Conservation (phyloP, 2,888 invertebrate genomes). For the Serrognathus titanus region DNA sequence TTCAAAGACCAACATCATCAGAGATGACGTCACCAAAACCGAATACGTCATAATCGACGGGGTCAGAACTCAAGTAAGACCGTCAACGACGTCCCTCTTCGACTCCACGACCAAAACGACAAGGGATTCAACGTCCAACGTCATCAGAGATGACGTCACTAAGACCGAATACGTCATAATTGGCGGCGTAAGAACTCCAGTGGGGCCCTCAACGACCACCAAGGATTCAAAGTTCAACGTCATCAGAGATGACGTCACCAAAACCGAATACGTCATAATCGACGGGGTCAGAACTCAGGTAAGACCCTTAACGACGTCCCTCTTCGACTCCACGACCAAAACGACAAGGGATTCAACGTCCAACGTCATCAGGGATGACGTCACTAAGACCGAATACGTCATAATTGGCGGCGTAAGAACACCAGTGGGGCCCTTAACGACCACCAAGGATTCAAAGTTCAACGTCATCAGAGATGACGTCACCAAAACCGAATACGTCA, state of each 20-base stretch:
- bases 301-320: not conserved
- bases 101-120: not conserved
- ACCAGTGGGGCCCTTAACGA: not conserved
- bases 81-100: no score
- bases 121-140: not conserved
- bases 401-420: not conserved
- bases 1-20: not conserved
- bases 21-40: not conserved
- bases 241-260: no score
- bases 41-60: not conserved
- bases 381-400: not conserved
- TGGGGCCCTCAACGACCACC: no score
- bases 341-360: not conserved
- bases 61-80: no score
- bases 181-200: conserved; percentile 8
- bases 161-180: conserved; percentile 1
- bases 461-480: not conserved
- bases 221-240: not conserved
- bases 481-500: not conserved
- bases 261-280: no score
- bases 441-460: not conserved
- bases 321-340: no score
- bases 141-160: conserved; percentile 3
- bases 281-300: not conserved
- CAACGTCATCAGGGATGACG: not conserved